Base-by-base conservation (phyloP, 2,113 vertebrate genomes). In the Chrysochloris asiatica region DNA sequence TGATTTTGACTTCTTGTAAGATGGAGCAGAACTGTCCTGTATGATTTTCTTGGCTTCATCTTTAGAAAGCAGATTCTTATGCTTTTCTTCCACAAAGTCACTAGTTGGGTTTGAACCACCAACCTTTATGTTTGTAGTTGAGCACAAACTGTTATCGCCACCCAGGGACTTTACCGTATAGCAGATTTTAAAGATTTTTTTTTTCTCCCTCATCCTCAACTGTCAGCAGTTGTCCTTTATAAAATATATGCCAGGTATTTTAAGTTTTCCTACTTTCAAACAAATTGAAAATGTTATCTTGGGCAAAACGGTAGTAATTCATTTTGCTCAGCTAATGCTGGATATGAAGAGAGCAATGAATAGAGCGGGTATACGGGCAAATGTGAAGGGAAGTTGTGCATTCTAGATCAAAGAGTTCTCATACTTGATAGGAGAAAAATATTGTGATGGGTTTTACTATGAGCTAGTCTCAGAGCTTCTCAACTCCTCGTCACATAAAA, bases 401-500 rank as follows among this genome's bases (percentile, higher is more conserved):
- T 92, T 88, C n/a, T 86, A 84, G 72, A 93, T 73, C 65, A 90
- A 80, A 93, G 71, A 81, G 24, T 38, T 45, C 26, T 38, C 59
- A 21, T 5, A 22, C 22, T 78, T 67, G 26, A 52, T 56, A 33
- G 76, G 41, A n/a, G 21, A 6, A 17, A 9, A 2, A 7, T 41
- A 78, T 0, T 28, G 4, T 52, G 75, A 86, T 78, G 33, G 26
- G 72, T 56, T 94, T 93, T 95, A 36, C 83, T 94, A 86, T 93
- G 52, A 86, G 76, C 76, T 47, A 80, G 82, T 89, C 80, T 45
- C 47, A 83, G 50, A 88, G 41, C 43, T 48, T 47, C 43, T 92
- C 75, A 61, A 67, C 82, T 69, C 54, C 90, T 88, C 19, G 6
- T 91, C 92, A 93, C 67, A 72, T 78, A 73, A 96, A 88, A 87